These are phyloP conservation scores for Tylochromis polylepis DNA, from an alignment of 2,113 vertebrate species.

Conservation along the genomic window DNA sequence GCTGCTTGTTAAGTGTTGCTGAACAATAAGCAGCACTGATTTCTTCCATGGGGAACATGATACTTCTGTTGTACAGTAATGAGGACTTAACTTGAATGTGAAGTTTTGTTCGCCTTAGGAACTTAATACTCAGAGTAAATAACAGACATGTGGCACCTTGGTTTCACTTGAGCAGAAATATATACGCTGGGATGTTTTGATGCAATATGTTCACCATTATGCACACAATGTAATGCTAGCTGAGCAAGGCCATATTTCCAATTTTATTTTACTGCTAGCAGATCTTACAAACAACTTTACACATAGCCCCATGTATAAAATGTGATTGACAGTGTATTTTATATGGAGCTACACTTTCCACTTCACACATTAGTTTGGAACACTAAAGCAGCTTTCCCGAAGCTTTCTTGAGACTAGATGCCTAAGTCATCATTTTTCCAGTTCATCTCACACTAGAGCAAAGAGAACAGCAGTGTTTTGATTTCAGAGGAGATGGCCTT, in stretches of 20 bases:
- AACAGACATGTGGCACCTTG: neutral
- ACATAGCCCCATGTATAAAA: neutral
- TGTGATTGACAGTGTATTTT: neutral
- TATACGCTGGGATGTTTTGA: neutral
- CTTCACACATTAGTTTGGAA: neutral
- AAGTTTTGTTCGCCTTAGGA: neutral
- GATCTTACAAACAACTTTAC: neutral
- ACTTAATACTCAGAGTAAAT: neutral
- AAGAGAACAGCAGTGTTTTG: conserved; percentile 18
- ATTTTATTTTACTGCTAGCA: neutral
- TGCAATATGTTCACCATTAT: neutral
- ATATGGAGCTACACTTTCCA: neutral
- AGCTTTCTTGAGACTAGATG: conserved; percentile 10
- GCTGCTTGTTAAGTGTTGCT: neutral
- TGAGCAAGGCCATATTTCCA: neutral
- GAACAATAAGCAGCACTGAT: conserved; percentile 35
- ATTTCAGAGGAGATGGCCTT: conserved; percentile 14
- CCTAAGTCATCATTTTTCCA: conserved; percentile 13
- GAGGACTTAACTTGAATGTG: conserved; percentile 1
- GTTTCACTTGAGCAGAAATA: neutral
- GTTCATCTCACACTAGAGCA: conserved; percentile 5
- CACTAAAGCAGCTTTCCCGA: conserved; percentile 9
- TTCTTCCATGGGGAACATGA: neutral
- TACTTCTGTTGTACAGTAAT: conserved; percentile 8
- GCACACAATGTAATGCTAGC: neutral